Evolutionary conservation across 2,113 vertebrate species (phyloP).

Genomic region (Erinaceus europaeus): DNA sequence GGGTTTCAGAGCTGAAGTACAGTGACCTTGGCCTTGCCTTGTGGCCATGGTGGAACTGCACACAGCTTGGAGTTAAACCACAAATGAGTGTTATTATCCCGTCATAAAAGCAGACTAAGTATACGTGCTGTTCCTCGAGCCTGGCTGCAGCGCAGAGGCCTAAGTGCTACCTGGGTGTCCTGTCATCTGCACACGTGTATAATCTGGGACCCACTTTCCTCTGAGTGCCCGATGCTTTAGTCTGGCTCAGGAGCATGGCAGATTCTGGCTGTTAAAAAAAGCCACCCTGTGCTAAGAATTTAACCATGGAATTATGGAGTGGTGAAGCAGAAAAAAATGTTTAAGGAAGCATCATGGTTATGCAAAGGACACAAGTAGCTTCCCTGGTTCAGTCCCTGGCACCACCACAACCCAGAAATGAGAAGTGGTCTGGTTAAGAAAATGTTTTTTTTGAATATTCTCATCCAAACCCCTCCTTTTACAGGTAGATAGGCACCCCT

Average conservation of each 20-base stretch:
- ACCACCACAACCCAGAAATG: no score
- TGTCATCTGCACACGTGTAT: background rate
- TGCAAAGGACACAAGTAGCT: no score
- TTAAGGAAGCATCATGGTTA: background rate
- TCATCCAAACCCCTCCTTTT: background rate
- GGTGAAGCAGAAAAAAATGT: background rate
- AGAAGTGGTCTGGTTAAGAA: no score
- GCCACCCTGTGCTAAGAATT: background rate
- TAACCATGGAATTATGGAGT: background rate
- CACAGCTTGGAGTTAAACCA: background rate
- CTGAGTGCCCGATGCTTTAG: background rate
- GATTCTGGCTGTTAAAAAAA: background rate
- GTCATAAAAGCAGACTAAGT: slow-evolving; percentile 41
- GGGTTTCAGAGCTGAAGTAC: background rate
- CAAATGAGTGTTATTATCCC: slow-evolving; percentile 51
- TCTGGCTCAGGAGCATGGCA: background rate
- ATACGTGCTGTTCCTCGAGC: background rate
- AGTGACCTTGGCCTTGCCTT: background rate
- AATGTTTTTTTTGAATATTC: no score
- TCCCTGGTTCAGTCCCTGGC: no score
- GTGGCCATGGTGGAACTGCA: background rate
- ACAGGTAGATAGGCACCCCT: background rate
- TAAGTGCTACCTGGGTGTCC: slow-evolving; percentile 39
- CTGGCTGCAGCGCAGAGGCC: background rate
- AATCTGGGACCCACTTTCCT: slow-evolving; percentile 2